Conservation (phyloP, 2,797 vertebrate genomes). For the Lophura swinhoii region DNA sequence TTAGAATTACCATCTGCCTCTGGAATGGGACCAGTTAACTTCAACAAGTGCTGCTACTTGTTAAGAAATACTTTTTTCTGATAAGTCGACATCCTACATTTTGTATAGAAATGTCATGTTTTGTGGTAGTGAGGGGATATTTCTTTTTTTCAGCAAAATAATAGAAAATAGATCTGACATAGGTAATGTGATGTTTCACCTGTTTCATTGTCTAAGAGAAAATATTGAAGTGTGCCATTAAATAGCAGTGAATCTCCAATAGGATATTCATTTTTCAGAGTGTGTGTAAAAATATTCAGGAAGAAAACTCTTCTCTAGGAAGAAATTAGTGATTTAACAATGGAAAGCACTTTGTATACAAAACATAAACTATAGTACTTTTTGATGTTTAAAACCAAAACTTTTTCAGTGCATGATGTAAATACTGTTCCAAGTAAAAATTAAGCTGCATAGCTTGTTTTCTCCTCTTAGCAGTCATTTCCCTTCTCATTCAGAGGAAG, state of each 20-base stretch:
- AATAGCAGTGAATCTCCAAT: background rate
- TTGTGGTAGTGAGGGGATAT: background rate
- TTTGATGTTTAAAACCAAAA: background rate
- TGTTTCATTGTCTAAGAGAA: background rate
- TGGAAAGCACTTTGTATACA: background rate
- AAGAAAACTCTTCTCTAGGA: background rate
- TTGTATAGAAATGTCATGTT: background rate
- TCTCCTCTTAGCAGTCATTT: background rate
- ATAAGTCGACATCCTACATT: accelerated
- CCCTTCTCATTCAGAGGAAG: background rate
- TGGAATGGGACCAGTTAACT: background rate
- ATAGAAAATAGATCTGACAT: background rate
- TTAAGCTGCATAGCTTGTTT: background rate
- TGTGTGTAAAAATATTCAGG: background rate
- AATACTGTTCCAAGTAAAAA: background rate
- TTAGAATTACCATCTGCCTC: background rate
- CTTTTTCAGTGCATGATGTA: background rate
- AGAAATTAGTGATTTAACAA: background rate
- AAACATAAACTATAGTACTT: background rate
- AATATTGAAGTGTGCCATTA: accelerated
- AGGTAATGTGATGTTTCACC: background rate
- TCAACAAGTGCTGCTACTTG: background rate
- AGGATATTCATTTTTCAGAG: background rate
- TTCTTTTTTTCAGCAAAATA: background rate
- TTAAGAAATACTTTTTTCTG: background rate